Conservation (phyloP, 2,113 vertebrate genomes). For the Xiphias gladius region DNA sequence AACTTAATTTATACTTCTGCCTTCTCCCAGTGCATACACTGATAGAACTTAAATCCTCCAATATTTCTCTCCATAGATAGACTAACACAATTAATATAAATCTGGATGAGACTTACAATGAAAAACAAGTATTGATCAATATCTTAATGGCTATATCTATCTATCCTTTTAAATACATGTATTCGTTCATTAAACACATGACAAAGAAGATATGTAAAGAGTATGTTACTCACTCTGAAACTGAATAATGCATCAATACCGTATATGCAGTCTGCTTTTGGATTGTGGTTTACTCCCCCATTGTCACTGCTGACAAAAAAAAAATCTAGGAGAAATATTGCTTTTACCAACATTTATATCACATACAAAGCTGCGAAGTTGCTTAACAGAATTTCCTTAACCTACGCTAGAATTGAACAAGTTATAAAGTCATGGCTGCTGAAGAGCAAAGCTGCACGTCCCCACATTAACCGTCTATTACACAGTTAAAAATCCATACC, state of each 20-base stretch:
- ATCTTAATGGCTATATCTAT: background rate
- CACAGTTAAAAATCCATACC: constrained; percentile 1
- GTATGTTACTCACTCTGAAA: background rate
- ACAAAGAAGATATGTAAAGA: background rate
- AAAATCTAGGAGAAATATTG: background rate
- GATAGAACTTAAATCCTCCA: background rate
- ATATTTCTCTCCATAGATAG: background rate
- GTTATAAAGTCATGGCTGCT: background rate
- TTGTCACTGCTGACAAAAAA: background rate
- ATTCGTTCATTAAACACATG: background rate
- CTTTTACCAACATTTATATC: background rate
- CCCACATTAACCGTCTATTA: constrained; percentile 7
- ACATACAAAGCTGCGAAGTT: background rate
- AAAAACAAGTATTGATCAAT: background rate
- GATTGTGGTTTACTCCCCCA: background rate
- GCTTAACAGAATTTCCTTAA: background rate
- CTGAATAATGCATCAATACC: background rate
- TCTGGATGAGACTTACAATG: background rate
- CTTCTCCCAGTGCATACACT: background rate
- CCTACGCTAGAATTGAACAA: background rate
- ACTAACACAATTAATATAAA: background rate
- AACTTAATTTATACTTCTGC: background rate
- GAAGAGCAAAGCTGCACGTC: constrained; percentile 5
- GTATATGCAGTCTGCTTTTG: background rate
- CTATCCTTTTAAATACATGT: background rate